phyloP scores from a whole-genome alignment of 2,113 vertebrate genomes.

The Callospermophilus lateralis region DNA sequence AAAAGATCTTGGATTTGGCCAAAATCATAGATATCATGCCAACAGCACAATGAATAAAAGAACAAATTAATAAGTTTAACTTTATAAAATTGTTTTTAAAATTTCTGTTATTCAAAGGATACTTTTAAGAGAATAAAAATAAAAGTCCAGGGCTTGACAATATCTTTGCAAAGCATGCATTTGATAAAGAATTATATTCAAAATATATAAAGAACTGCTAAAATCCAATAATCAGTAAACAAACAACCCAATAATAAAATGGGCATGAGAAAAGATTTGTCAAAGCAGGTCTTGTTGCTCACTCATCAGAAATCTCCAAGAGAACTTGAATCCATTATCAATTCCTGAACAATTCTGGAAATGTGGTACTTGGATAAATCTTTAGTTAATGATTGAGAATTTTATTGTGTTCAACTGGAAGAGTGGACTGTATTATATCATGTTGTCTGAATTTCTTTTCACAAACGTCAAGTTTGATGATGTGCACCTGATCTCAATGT shows the following conservation, averaged over 20 bases:
- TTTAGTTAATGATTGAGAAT: neutral
- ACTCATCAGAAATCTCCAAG: neutral
- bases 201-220: conserved; percentile 29
- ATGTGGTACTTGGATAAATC: neutral
- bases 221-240: neutral
- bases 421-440: neutral
- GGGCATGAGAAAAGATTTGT: neutral
- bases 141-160: neutral
- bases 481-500: neutral
- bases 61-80: conserved; percentile 15
- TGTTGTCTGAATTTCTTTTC: neutral
- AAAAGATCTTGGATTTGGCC: neutral
- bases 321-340: neutral
- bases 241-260: conserved; percentile 30
- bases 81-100: neutral
- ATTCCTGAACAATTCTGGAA: neutral
- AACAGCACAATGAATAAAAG: neutral
- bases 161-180: conserved; percentile 2
- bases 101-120: neutral
- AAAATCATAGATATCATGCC: neutral
- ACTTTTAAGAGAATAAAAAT: conserved; percentile 19
- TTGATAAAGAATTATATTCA: conserved; percentile 23
- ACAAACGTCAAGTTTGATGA: neutral
- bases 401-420: conserved; percentile 25
- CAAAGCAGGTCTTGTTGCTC: neutral